phyloP scores from a whole-genome alignment of 2,888 invertebrate species.

The Conomelus anceps region DNA sequence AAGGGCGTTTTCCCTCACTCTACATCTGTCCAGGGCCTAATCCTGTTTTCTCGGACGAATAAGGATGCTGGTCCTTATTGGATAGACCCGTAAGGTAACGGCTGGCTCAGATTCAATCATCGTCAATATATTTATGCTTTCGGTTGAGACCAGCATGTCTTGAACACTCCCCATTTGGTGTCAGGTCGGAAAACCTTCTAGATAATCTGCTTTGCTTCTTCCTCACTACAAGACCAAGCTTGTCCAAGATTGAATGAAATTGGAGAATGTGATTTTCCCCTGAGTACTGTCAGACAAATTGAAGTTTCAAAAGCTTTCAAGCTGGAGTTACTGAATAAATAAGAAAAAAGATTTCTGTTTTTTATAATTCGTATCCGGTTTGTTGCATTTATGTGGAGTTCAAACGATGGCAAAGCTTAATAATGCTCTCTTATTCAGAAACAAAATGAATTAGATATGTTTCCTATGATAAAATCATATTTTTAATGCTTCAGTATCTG shows the following conservation, averaged over 20 bases:
- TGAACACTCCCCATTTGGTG: not conserved
- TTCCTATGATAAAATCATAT: no score
- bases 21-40: not conserved
- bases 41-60: not conserved
- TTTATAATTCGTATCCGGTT: not conserved
- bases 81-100: not conserved
- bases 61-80: not conserved
- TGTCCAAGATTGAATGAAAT: not conserved
- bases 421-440: no score
- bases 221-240: not conserved
- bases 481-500: no score
- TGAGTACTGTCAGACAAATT: not conserved
- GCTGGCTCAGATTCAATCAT: not conserved
- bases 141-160: not conserved
- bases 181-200: not conserved
- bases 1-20: not conserved
- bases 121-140: not conserved
- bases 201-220: not conserved
- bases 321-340: not conserved
- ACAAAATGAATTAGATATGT: no score
- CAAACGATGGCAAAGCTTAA: no score
- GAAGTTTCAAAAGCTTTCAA: not conserved
- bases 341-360: not conserved
- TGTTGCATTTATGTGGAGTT: not conserved
- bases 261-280: not conserved